phyloP scores from a whole-genome alignment of 2,888 invertebrate genomes.

The Geophilus truncorum region DNA sequence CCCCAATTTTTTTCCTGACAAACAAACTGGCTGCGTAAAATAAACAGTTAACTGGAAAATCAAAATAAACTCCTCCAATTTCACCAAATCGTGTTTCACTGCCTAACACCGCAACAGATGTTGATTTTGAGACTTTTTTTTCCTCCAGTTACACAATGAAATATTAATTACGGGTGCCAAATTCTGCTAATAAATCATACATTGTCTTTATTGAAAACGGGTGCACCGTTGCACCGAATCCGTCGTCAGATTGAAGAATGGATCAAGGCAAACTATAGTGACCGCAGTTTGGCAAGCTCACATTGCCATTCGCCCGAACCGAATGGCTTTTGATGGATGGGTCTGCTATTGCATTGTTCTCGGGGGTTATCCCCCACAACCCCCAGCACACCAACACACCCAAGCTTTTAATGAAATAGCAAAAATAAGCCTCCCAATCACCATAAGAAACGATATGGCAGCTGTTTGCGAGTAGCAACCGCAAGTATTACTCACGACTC shows the following conservation, averaged over 20 bases:
- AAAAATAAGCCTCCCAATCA: constrained; percentile 27
- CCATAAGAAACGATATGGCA: constrained; percentile 23
- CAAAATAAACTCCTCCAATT: not conserved
- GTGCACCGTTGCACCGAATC: not conserved
- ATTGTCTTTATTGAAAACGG: not conserved
- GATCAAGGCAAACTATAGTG: constrained; percentile 3
- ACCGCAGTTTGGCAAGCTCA: constrained; percentile 18
- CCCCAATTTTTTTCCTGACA: not conserved
- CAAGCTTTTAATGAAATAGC: not conserved
- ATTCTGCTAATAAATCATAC: not conserved
- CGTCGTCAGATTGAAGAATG: not conserved
- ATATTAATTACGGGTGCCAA: not conserved
- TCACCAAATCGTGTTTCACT: not conserved
- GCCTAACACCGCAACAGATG: not conserved
- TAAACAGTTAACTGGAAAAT: not conserved
- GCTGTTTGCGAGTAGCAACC: not conserved
- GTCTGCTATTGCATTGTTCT: constrained; percentile 2
- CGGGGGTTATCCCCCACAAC: not conserved
- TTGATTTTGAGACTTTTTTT: not conserved
- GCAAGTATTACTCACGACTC: not conserved
- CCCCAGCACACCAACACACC: not conserved
- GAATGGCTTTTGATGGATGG: constrained; percentile 19
- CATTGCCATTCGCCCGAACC: not conserved
- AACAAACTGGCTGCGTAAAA: too few relatives aligned
- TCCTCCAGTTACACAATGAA: not conserved